These are phyloP conservation scores for Ochotona princeps DNA, from an alignment of 2,113 vertebrate genomes.

Conservation along the genomic window DNA sequence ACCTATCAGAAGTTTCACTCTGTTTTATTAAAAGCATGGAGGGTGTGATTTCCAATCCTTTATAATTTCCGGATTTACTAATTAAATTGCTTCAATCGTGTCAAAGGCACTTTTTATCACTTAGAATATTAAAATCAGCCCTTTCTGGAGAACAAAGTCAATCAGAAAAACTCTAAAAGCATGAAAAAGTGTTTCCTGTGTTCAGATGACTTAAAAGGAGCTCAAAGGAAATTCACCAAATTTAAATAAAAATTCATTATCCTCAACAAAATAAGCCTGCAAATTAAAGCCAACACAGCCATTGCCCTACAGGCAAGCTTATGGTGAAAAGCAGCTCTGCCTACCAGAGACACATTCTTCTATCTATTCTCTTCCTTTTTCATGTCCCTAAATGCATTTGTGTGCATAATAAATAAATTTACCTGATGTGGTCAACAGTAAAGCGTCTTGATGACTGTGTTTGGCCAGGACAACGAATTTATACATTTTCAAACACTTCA, in stretches of 20 bases:
- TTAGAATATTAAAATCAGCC: constrained; percentile 78
- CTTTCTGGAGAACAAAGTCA: constrained; percentile 81
- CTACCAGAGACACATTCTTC: not conserved
- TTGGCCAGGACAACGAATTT: not conserved
- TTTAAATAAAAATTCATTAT: constrained; percentile 82
- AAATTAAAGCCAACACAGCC: constrained; percentile 73
- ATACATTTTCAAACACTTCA: constrained; percentile 35
- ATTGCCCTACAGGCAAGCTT: constrained; percentile 38
- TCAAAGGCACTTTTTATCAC: constrained; percentile 82
- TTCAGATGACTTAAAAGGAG: constrained; percentile 80
- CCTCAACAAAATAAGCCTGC: constrained; percentile 74
- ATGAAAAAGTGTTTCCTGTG: constrained; percentile 79
- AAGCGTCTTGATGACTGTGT: not conserved
- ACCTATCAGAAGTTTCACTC: constrained; percentile 76
- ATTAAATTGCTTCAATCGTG: constrained; percentile 81
- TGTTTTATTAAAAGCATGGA: constrained; percentile 76
- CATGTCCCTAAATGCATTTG: not conserved
- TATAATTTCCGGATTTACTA: constrained; percentile 82
- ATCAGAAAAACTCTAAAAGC: constrained; percentile 79
- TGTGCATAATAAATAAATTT: not conserved
- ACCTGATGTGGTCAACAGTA: not conserved
- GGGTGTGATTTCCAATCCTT: constrained; percentile 82
- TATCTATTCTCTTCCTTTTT: not conserved
- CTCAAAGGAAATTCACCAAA: constrained; percentile 80
- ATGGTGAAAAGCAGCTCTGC: not conserved